Evolutionary conservation across 2,888 invertebrate genomes (phyloP), one percentile per base, ranked within the genome.

Genomic region (Calliphora vomitoria): DNA sequence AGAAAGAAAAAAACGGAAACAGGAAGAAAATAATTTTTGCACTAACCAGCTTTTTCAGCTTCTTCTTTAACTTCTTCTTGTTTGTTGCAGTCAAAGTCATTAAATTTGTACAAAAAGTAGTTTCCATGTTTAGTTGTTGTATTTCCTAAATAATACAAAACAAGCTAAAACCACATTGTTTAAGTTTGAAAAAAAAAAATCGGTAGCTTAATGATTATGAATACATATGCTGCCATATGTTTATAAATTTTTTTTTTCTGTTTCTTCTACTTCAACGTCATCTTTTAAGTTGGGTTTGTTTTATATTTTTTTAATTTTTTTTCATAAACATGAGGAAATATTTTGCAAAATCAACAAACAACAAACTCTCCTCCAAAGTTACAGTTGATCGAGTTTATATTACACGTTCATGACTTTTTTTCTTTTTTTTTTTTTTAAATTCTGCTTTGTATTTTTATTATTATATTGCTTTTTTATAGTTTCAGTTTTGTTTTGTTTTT

Each of bases 351-450:
- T 76, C 76, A 78, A 78, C 71, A n/a, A 72, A 62, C 74, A 62
- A 31, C 50, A 69, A 62, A 10, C 60, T 69, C 69, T 82, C 58
- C 53, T 62, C 20, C 25, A 41, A 25, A 64, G 84, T 82, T 82
- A 79, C 81, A 82, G 72, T 81, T 87, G 87, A 87, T 87, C 87
- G 82, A 85, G 82, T 87, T 87, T 87, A 62, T 74, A 78, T 80
- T 76, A 58, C 47, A 47, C 66, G 47, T 74, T 82, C 47, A 69
- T 82, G 64, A 71, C n/a, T 47, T 76, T 85, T 74, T 55, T 53
- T n/a, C n/a, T n/a, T n/a, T n/a, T n/a, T n/a, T n/a, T n/a, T n/a
- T n/a, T n/a, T 18, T 66, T 44, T 15, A 10, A 31, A 11, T 20
- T 15, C 15, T 47, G 11, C n/a, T 13, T 31, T 68, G 25, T 25